Evolutionary conservation across 2,113 vertebrate species (phyloP).

Genomic region (Urocynchramus pylzowi): DNA sequence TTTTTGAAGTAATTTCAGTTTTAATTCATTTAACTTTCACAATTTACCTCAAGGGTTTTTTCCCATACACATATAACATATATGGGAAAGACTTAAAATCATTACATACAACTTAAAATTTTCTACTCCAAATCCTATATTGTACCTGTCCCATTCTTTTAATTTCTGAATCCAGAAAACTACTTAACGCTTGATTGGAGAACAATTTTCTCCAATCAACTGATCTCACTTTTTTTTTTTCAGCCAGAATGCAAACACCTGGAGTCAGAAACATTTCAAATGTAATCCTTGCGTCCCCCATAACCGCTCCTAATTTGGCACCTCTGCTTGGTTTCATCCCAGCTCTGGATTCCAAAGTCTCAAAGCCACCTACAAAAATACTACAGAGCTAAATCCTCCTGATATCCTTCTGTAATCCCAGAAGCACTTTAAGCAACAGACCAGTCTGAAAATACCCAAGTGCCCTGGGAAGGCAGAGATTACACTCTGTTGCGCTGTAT

Average conservation of each 20-base stretch:
- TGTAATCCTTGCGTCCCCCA: not conserved
- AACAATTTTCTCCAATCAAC: not conserved
- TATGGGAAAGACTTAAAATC: not conserved
- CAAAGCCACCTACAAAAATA: constrained; percentile 25
- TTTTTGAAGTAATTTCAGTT: not conserved
- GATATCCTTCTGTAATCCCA: not conserved
- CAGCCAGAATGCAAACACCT: not conserved
- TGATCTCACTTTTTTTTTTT: not conserved
- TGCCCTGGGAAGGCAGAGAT: constrained; percentile 4
- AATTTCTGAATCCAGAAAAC: not conserved
- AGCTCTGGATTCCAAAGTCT: not conserved
- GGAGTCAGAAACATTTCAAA: not conserved
- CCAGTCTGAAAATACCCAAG: constrained; percentile 13
- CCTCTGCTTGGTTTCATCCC: not conserved
- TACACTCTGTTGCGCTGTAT: not conserved
- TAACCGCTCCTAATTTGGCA: not conserved
- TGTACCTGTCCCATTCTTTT: not conserved
- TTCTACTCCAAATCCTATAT: not conserved
- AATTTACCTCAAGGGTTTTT: not conserved
- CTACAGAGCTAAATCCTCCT: constrained; percentile 24
- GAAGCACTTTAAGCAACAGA: constrained; percentile 26
- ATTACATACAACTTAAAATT: not conserved
- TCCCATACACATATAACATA: not conserved
- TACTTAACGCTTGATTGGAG: rapidly evolving
- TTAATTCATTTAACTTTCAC: not conserved